Evolutionary conservation across 2,888 invertebrate species (phyloP), one percentile per base, ranked within the genome.

Genomic region (Stenolophus ochropezus): DNA sequence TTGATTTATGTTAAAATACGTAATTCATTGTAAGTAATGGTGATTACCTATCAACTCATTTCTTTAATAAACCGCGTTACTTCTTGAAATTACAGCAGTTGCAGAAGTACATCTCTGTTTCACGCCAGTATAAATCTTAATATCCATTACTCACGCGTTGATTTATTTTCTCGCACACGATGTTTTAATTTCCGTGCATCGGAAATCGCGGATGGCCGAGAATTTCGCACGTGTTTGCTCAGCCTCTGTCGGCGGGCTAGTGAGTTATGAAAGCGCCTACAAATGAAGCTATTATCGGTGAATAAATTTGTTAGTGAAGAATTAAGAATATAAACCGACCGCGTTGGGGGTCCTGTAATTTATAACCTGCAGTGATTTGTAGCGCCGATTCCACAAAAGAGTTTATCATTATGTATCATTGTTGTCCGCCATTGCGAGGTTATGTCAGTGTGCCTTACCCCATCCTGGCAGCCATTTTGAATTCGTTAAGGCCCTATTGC

Each of bases 231-330:
- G 69, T 69, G 69, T 25, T 14, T 21, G 11, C 5, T 18, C 69
- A 33, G n/a, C 65, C 65, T 23, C 69, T 33, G 47, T 42, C 33
- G 69, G 21, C 11, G 56, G 78, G 47, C 47, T 42, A 21, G 65
- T 78, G 65, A 78, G 65, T 27, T 78, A 78, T 78, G 18, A 78
- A 78, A 49, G 78, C 58, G 78, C 78, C 65, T 78, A 78, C 78
- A 78, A 78, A 78, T 78, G 78, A 78, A 78, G 78, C 78, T 78
- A 78, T 78, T 78, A 78, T 78, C 78, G 78, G 78, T 78, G 78
- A 78, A 78, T 78, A 78, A 78, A 78, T 78, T 78, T 78, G 78
- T 78, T 78, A 49, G 78, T 42, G 61, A 78, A 78, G 78, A 78
- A 78, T 78, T 78, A 78, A 78, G 78, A 78, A 78, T 78, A 78